Percentiles rank a stretch among this genome's conserved stretches.
Conservation (phyloP, 2,113 vertebrate genomes). For the Aramus guarauna region DNA sequence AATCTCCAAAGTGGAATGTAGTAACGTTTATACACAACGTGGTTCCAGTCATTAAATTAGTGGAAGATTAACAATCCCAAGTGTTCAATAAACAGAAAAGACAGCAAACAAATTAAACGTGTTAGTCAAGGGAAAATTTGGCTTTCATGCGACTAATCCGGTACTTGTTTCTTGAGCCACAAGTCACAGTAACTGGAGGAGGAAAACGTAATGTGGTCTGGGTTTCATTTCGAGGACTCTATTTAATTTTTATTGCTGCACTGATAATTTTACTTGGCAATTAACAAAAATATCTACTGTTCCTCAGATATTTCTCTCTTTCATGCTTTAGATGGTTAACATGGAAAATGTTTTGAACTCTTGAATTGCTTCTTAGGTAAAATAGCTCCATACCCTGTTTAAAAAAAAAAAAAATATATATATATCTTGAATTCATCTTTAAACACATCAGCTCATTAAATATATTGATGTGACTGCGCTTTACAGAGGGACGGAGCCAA, state of each 20-base stretch:
- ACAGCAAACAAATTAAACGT: conserved; percentile 11
- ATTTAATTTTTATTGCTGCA: conserved; percentile 32
- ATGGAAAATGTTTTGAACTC: neutral
- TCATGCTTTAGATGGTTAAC: neutral
- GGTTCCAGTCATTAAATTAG: conserved; percentile 28
- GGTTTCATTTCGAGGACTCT: conserved; percentile 5
- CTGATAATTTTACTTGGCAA: neutral
- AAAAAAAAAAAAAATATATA: neutral
- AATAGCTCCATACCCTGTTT: neutral
- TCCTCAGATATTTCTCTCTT: neutral
- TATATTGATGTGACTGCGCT: neutral
- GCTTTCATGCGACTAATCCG: neutral
- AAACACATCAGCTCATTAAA: neutral
- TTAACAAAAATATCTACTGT: neutral
- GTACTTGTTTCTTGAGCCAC: neutral
- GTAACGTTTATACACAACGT: neutral
- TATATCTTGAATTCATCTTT: neutral
- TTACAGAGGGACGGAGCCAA: neutral
- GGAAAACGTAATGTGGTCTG: neutral
- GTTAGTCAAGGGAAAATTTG: neutral
- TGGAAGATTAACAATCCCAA: conserved; percentile 5
- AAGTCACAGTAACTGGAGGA: conserved; percentile 5
- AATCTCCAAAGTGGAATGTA: neutral
- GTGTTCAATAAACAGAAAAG: conserved; percentile 17
- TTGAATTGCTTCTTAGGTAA: neutral